Evolutionary conservation across 2,888 invertebrate genomes (phyloP).

Genomic region (Drosophila helvetica): DNA sequence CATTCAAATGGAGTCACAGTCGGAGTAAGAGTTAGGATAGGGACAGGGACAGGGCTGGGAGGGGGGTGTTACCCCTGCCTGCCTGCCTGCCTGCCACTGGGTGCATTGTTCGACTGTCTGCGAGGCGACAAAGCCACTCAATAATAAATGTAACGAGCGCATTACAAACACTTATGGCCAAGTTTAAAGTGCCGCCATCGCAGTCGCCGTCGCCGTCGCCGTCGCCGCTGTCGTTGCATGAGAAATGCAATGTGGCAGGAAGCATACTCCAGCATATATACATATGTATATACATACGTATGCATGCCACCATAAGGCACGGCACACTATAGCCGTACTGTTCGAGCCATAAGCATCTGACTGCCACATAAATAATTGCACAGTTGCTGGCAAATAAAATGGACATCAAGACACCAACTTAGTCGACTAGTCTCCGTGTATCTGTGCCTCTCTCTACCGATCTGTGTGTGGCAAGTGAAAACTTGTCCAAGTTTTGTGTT

Average conservation of each 20-base stretch:
- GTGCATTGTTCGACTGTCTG: constrained; percentile 54
- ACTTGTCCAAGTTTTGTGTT: constrained; percentile 60
- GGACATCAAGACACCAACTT: constrained; percentile 72
- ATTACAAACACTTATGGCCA: constrained; percentile 74
- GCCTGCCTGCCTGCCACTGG: constrained; percentile 12
- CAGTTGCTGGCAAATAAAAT: constrained; percentile 73
- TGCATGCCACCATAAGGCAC: neutral
- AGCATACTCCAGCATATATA: neutral
- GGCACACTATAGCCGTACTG: constrained; percentile 2
- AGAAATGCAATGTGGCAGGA: constrained; percentile 35
- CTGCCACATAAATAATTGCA: constrained; percentile 65
- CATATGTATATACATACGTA: no score
- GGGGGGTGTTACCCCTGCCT: no score
- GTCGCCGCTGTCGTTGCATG: constrained; percentile 8
- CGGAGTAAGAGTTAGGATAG: neutral
- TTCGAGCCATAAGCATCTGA: constrained; percentile 31
- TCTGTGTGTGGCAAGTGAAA: constrained; percentile 63
- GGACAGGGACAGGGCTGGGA: neutral
- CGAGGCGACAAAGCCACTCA: constrained; percentile 56
- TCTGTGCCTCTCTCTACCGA: constrained; percentile 4
- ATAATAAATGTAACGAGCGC: constrained; percentile 76
- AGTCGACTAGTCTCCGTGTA: constrained; percentile 50
- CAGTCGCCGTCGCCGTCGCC: no score
- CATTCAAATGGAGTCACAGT: constrained; percentile 62
- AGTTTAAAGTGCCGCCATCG: constrained; percentile 64